These are phyloP conservation scores for Galerucella nymphaeae DNA, from an alignment of 2,888 invertebrate species.

Conservation along the genomic window DNA sequence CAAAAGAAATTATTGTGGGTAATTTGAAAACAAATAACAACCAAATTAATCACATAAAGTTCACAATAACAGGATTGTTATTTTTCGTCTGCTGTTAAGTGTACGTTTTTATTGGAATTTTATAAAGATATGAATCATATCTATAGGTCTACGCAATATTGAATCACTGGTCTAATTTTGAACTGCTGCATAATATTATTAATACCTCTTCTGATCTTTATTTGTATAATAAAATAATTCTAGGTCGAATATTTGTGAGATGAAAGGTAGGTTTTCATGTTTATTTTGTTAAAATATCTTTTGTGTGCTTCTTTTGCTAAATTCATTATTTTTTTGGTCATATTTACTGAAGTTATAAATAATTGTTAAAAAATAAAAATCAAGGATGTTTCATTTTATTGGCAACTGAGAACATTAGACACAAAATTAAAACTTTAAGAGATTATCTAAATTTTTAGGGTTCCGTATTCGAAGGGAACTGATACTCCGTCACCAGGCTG, in stretches of 20 bases:
- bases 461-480: too few relatives aligned
- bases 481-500: too few relatives aligned
- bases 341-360: too few relatives aligned
- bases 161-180: conserved; percentile 43
- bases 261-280: background rate
- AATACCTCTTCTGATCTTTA: conserved; percentile 23
- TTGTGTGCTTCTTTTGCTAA: too few relatives aligned
- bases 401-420: too few relatives aligned
- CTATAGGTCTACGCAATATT: conserved; percentile 28
- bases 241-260: background rate
- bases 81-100: conserved; percentile 17
- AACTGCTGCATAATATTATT: conserved; percentile 5
- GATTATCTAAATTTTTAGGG: too few relatives aligned
- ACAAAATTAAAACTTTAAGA: too few relatives aligned
- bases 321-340: too few relatives aligned
- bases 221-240: conserved; percentile 40
- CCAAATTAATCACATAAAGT: conserved; percentile 16
- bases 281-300: background rate
- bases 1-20: conserved; percentile 20
- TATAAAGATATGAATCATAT: conserved; percentile 28
- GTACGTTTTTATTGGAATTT: conserved; percentile 27
- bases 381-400: too few relatives aligned
- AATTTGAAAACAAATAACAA: conserved; percentile 7
- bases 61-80: conserved; percentile 21
- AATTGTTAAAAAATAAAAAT: too few relatives aligned